A percentile compares a stretch with the other conserved stretches of the same genome.
Conservation (phyloP, 2,888 invertebrate genomes). For the Melanostoma scalare region DNA sequence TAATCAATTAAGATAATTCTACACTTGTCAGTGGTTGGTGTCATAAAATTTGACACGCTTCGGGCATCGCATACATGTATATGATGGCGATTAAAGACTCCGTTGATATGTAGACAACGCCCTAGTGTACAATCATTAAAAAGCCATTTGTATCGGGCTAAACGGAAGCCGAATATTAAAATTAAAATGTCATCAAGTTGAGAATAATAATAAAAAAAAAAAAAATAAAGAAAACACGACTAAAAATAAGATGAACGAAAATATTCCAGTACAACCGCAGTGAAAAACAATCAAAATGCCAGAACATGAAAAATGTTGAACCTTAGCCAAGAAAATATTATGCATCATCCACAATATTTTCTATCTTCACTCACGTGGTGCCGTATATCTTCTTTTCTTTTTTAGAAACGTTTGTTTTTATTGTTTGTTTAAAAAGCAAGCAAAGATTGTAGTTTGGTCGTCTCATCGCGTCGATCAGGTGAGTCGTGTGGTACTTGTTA, state of each 20-base stretch:
- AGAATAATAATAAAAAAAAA: slow-evolving; percentile 11
- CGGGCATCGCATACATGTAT: background rate
- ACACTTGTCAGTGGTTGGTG: slow-evolving; percentile 10
- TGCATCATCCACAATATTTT: background rate
- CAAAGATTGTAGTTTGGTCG: no score
- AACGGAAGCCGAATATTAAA: slow-evolving; percentile 9
- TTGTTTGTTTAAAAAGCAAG: no score
- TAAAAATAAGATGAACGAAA: background rate
- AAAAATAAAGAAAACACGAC: background rate
- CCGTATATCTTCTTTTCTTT: background rate
- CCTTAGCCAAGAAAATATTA: slow-evolving; percentile 20
- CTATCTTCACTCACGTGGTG: background rate
- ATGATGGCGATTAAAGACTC: slow-evolving; percentile 10
- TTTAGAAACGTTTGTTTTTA: slow-evolving; percentile 6
- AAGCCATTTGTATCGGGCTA: slow-evolving; percentile 15
- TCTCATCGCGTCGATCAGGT: no score
- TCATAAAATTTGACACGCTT: slow-evolving; percentile 29
- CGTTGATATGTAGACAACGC: slow-evolving; percentile 11
- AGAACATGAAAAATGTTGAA: background rate
- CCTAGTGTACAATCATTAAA: slow-evolving; percentile 28
- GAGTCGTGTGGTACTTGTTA: no score
- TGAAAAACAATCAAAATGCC: background rate
- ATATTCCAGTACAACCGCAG: background rate
- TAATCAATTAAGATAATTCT: slow-evolving; percentile 24
- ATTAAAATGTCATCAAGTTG: slow-evolving; percentile 8